A percentile compares a stretch with the other conserved stretches of the same genome.
These are phyloP conservation scores for Hippocampus kuda DNA, from an alignment of 2,797 vertebrate species.

Conservation along the genomic window DNA sequence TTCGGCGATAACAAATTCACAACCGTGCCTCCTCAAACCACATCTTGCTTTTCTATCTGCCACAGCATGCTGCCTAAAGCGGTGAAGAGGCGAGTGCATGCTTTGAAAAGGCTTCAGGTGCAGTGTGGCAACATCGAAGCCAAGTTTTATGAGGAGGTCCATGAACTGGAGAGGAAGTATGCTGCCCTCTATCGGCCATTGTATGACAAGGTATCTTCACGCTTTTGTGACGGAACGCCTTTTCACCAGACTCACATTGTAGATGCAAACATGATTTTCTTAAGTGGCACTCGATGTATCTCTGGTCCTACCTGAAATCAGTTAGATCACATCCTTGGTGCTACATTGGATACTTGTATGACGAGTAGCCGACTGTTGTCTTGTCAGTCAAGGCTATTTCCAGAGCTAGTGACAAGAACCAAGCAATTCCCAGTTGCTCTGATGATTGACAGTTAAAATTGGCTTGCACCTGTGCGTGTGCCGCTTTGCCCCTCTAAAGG, in stretches of 20 bases:
- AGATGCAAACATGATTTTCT: neutral
- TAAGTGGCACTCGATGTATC: constrained; percentile 7
- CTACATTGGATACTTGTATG: constrained; percentile 55
- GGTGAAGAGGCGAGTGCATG: constrained; percentile 89
- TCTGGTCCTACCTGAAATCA: constrained; percentile 25
- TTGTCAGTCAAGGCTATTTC: constrained; percentile 57
- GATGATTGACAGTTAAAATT: constrained; percentile 46
- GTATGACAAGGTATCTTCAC: constrained; percentile 81
- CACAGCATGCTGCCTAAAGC: constrained; percentile 76
- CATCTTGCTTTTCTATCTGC: neutral
- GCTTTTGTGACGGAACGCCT: neutral
- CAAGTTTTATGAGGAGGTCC: constrained; percentile 96
- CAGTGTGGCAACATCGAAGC: constrained; percentile 91
- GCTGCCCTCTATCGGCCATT: constrained; percentile 86
- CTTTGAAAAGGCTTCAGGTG: constrained; percentile 91
- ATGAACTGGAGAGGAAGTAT: constrained; percentile 93
- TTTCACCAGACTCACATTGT: neutral
- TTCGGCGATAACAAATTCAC: neutral
- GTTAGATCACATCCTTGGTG: constrained; percentile 46
- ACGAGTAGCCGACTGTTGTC: constrained; percentile 50
- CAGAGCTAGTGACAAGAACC: constrained; percentile 52
- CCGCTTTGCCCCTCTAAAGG: neutral
- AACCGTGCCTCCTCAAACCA: neutral
- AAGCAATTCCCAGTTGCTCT: constrained; percentile 35
- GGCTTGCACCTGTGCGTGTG: constrained; percentile 43